A percentile compares a stretch with the other conserved stretches of the same genome.
phyloP scores from a whole-genome alignment of 2,888 invertebrate species.

The Thymelicus lineola region DNA sequence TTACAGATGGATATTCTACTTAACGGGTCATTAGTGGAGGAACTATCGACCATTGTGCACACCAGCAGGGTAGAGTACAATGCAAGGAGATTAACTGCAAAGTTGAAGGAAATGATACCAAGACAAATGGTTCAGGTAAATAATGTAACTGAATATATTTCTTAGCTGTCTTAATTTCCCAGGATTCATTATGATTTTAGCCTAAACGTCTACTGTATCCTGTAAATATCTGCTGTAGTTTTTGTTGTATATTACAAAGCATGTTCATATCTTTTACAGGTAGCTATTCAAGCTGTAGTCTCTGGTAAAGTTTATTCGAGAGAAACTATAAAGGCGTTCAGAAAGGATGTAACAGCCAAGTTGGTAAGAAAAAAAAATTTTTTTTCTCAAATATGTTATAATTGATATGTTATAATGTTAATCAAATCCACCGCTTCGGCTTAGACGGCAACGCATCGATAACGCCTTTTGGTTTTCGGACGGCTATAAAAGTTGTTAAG shows the following conservation, averaged over 20 bases:
- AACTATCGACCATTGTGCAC: conserved; percentile 93
- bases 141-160: not conserved
- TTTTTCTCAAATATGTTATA: too few relatives aligned
- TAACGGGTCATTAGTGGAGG: conserved; percentile 93
- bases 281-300: conserved; percentile 94
- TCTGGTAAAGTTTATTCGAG: conserved; percentile 92
- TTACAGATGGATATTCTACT: conserved; percentile 90
- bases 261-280: conserved; percentile 62
- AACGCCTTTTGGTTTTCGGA: too few relatives aligned
- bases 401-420: too few relatives aligned
- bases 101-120: conserved; percentile 94
- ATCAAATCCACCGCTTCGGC: too few relatives aligned
- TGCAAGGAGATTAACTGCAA: conserved; percentile 89
- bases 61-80: conserved; percentile 86
- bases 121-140: conserved; percentile 91
- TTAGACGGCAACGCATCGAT: too few relatives aligned
- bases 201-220: too few relatives aligned
- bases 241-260: too few relatives aligned
- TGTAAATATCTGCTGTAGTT: too few relatives aligned
- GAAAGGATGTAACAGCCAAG: conserved; percentile 97
- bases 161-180: not conserved
- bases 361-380: conserved; percentile 86
- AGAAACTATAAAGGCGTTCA: conserved; percentile 93
- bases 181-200: not conserved
- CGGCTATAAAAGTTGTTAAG: too few relatives aligned